Evolutionary conservation across 2,797 vertebrate genomes (phyloP).

Genomic region (Phrynocephalus vlangalii): DNA sequence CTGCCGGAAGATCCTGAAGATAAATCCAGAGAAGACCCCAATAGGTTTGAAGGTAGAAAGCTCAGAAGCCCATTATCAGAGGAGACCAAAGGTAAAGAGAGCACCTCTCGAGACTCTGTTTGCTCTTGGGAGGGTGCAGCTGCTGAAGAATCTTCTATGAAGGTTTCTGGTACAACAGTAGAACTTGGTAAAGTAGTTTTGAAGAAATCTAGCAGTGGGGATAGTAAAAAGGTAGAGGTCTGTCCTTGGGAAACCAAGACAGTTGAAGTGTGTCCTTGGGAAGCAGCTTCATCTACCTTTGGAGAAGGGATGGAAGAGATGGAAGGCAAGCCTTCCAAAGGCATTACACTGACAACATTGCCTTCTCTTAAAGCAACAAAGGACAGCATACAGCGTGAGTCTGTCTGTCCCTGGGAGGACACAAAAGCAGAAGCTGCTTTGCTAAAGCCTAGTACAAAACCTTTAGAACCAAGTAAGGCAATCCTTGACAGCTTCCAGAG

Average conservation of each 20-base stretch:
- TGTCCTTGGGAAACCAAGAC: slow-evolving; percentile 44
- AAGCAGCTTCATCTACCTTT: rapidly evolving
- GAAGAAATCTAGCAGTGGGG: slow-evolving; percentile 36
- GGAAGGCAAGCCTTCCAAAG: not conserved
- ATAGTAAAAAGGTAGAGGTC: slow-evolving; percentile 47
- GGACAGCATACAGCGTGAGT: slow-evolving; percentile 59
- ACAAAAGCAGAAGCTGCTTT: slow-evolving; percentile 34
- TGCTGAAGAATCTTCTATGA: slow-evolving; percentile 4
- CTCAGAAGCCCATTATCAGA: slow-evolving; percentile 64
- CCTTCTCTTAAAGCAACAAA: slow-evolving; percentile 25
- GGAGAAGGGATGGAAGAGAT: not conserved
- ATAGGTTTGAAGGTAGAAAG: slow-evolving; percentile 45
- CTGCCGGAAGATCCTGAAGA: not conserved
- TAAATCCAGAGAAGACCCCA: not conserved
- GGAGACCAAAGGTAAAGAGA: slow-evolving; percentile 66
- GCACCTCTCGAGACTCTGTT: slow-evolving; percentile 39
- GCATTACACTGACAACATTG: rapidly evolving
- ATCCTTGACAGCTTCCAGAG: slow-evolving; percentile 12
- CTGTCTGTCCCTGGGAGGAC: slow-evolving; percentile 77
- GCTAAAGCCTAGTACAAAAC: not conserved
- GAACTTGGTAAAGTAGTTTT: not conserved
- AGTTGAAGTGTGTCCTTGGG: slow-evolving; percentile 53
- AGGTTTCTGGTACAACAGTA: not conserved
- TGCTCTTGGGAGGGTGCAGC: slow-evolving; percentile 57
- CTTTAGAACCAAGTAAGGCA: not conserved